These are phyloP conservation scores for Leptinotarsa peninsularis DNA, from an alignment of 2,888 invertebrate species.

Conservation along the genomic window DNA sequence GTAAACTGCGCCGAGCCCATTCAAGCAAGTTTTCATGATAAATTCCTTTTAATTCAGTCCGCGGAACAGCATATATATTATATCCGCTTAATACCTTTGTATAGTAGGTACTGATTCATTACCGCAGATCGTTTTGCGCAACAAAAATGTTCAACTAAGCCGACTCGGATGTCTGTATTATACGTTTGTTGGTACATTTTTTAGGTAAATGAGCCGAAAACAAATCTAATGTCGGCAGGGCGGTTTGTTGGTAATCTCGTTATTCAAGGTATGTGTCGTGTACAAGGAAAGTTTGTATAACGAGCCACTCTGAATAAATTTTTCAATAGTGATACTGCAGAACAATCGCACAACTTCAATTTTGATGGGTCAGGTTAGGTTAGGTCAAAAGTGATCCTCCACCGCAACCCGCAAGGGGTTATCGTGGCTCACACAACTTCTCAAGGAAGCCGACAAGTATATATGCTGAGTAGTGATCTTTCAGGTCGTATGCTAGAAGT, in stretches of 20 bases:
- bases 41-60: neutral
- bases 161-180: neutral
- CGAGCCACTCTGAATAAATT: no score
- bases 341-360: no score
- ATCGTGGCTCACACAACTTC: no score
- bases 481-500: no score
- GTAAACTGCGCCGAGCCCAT: neutral
- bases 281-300: neutral
- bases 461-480: no score
- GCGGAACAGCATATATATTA: neutral
- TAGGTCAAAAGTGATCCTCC: no score
- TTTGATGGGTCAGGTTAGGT: no score
- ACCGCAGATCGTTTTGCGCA: neutral
- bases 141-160: neutral
- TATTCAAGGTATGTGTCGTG: neutral
- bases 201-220: neutral
- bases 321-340: no score
- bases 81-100: slow-evolving; percentile 6
- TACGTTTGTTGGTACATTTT: slow-evolving; percentile 1
- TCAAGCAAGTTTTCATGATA: slow-evolving; percentile 8
- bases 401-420: no score
- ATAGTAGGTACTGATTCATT: neutral
- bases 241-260: neutral
- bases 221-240: neutral
- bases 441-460: no score